These are phyloP conservation scores for Epicampocera succincta DNA, from an alignment of 2,888 invertebrate species.

Conservation along the genomic window DNA sequence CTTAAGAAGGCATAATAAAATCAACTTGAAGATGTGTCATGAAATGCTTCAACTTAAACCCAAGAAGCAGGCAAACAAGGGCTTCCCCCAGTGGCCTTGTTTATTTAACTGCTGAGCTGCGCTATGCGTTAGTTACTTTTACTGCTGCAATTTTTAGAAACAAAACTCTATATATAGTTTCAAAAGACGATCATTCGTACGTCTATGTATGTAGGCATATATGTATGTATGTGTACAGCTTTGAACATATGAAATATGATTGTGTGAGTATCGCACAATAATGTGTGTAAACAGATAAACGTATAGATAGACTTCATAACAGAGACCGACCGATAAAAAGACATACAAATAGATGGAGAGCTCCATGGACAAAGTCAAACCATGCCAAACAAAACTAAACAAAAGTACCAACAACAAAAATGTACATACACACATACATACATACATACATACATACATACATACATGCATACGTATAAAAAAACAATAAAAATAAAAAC, in stretches of 20 bases:
- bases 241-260: no score
- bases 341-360: conserved; percentile 43
- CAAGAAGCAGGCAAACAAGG: no score
- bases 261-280: conserved; percentile 5
- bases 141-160: conserved; percentile 41
- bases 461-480: neutral
- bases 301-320: conserved; percentile 36
- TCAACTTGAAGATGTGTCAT: no score
- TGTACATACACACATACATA: neutral
- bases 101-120: no score
- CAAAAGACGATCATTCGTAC: conserved; percentile 38
- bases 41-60: no score
- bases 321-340: conserved; percentile 18
- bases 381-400: conserved; percentile 53
- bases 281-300: conserved; percentile 33
- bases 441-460: conserved; percentile 7
- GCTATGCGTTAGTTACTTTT: conserved; percentile 7
- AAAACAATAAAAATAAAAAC: conserved; percentile 15
- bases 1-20: no score
- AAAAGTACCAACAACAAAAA: conserved; percentile 9
- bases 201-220: neutral
- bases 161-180: conserved; percentile 37
- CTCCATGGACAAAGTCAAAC: conserved; percentile 53
- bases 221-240: neutral
- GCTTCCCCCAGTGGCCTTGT: no score